Evolutionary conservation across 2,797 vertebrate genomes (phyloP), one percentile per base, ranked within the genome.

Genomic region (Sandelia bainsii): DNA sequence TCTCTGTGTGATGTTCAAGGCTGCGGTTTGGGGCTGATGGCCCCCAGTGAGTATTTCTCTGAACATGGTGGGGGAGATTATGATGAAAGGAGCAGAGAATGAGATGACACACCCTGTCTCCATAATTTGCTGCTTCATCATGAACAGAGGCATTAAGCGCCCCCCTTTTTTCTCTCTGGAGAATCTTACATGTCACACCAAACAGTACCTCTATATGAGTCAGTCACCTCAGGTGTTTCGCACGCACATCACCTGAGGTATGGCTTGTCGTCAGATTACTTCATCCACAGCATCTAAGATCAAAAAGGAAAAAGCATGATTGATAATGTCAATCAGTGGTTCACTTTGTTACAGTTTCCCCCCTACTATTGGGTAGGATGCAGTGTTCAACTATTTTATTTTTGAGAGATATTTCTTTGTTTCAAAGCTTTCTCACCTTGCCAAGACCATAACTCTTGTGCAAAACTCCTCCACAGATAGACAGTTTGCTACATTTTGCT

Each of bases 101-200:
- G 84, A 93, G 93, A 93, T 94, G 92, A 93, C 90, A 93, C 91
- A 89, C 91, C 88, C 85, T 93, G 92, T 93, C 91, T 91, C 83
- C 85, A 89, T 89, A 92, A 93, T 93, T 93, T 78, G 70, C 82
- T 85, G 88, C 91, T 91, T 93, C 90, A 86, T 89, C 83, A 79
- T 91, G 86, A 93, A 93, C 88, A 90, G 88, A 93, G 88, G 91
- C 89, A 89, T 89, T 90, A 91, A 77, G 69, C 65, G 12, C 65
- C 67, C 79, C 74, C 79, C 62, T 51, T 62, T 80, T 58, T 51
- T 66, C 77, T 87, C 83, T 84, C 77, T 42, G 53, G 87, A 85
- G 87, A 91, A 91, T 88, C 59, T 57, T 84, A 91, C 88, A 91
- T 87, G 90, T 90, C 89, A 90, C 86, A 83, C 59, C 11, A 76